phyloP scores from a whole-genome alignment of 2,113 vertebrate genomes.

The Columba livia region DNA sequence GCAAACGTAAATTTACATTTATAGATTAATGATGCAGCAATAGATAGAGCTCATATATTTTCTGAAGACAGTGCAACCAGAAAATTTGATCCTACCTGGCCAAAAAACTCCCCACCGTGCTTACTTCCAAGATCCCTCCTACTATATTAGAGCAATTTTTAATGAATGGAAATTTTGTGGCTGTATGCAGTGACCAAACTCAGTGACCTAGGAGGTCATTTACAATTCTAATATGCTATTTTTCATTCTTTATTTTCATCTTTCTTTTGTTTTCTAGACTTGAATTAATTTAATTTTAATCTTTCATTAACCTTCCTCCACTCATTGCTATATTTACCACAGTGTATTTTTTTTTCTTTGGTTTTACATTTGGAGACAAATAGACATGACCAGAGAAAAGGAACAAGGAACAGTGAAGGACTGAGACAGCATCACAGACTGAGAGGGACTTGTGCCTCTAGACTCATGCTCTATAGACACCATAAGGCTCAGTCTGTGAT shows the following conservation, averaged over 20 bases:
- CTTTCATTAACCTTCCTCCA: background rate
- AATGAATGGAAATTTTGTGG: background rate
- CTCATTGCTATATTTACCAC: background rate
- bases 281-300: background rate
- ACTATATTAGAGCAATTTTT: background rate
- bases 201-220: background rate
- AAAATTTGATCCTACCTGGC: background rate
- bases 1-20: background rate
- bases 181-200: background rate
- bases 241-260: background rate
- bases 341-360: accelerated
- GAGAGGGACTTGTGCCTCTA: background rate
- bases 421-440: background rate
- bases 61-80: background rate
- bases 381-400: background rate
- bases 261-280: background rate
- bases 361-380: background rate
- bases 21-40: background rate
- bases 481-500: background rate
- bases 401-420: background rate
- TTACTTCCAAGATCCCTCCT: background rate
- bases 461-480: background rate
- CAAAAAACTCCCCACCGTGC: background rate
- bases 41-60: background rate
- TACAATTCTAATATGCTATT: background rate